These are phyloP conservation scores for Muraenolepis orangiensis DNA, from an alignment of 2,797 vertebrate genomes.

Conservation along the genomic window DNA sequence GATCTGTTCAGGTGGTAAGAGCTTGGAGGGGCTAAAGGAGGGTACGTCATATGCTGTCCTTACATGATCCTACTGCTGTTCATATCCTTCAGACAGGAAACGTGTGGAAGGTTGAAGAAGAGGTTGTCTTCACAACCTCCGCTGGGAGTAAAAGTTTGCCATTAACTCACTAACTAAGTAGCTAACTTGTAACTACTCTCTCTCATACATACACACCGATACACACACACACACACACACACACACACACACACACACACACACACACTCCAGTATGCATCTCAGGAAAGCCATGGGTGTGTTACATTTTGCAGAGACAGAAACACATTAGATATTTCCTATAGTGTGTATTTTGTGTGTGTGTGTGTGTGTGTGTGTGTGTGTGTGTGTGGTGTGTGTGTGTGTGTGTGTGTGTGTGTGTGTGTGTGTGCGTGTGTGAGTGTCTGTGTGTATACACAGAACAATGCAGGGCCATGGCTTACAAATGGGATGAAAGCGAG, in stretches of 20 bases:
- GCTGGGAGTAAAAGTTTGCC: not conserved
- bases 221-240: conserved; percentile 3
- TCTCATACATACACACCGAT: not conserved
- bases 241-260: not conserved
- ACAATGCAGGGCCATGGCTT: not conserved
- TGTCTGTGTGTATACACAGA: not conserved
- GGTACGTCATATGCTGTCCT: not conserved
- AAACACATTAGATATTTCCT: not conserved
- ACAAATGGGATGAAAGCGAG: not conserved
- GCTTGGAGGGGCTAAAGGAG: no score
- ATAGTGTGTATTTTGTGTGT: not conserved
- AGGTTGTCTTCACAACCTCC: not conserved
- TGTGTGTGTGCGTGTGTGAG: no score
- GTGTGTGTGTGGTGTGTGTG: no score
- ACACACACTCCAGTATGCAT: not conserved
- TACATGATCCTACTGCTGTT: not conserved
- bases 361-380: no score
- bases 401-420: no score
- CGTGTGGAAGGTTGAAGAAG: not conserved
- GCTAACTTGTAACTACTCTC: not conserved
- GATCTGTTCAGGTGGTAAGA: not conserved
- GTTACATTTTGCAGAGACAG: not conserved
- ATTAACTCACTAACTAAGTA: conserved; percentile 29
- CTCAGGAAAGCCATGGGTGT: not conserved
- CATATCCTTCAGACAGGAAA: not conserved